Percentiles rank a stretch among this genome's conserved stretches.
These are phyloP conservation scores for Octodonta nipae DNA, from an alignment of 2,888 invertebrate species.

Conservation along the genomic window DNA sequence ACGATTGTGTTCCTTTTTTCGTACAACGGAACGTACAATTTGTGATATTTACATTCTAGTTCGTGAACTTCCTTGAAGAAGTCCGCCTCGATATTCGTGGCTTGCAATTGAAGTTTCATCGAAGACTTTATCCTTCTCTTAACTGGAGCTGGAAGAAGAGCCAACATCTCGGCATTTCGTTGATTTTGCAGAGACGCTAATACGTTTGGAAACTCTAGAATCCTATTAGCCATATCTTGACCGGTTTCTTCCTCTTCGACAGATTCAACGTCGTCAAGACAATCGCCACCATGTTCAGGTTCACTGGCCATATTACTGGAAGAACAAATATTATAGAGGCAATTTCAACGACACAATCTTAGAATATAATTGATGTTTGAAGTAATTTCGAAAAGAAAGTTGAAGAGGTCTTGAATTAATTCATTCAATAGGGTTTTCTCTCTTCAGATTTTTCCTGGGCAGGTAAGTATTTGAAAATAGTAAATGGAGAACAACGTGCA, in stretches of 20 bases:
- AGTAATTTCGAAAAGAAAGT: no score
- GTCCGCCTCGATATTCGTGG: slow-evolving; percentile 75
- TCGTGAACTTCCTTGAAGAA: slow-evolving; percentile 90
- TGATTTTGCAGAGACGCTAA: slow-evolving; percentile 46
- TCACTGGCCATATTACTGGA: slow-evolving; percentile 56
- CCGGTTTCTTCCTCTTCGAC: slow-evolving; percentile 42
- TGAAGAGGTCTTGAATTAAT: no score
- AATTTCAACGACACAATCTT: no score
- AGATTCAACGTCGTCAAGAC: slow-evolving; percentile 53
- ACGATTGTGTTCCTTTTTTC: slow-evolving; percentile 57
- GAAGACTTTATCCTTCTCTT: slow-evolving; percentile 71
- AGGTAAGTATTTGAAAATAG: no score
- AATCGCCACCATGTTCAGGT: slow-evolving; percentile 48
- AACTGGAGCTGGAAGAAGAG: slow-evolving; percentile 57
- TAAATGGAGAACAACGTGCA: no score
- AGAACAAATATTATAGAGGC: no score
- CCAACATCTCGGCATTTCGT: slow-evolving; percentile 45
- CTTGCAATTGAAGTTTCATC: slow-evolving; percentile 73
- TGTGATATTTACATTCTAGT: slow-evolving; percentile 81
- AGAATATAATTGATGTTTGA: no score
- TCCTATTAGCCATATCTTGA: slow-evolving; percentile 33
- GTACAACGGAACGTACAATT: slow-evolving; percentile 62
- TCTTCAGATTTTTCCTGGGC: no score
- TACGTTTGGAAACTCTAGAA: slow-evolving; percentile 41
- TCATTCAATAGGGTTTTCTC: no score